Percentiles rank a stretch among this genome's conserved stretches.
These are phyloP conservation scores for Fopius arisanus DNA, from an alignment of 1,140 invertebrate genomes.

Conservation along the genomic window DNA sequence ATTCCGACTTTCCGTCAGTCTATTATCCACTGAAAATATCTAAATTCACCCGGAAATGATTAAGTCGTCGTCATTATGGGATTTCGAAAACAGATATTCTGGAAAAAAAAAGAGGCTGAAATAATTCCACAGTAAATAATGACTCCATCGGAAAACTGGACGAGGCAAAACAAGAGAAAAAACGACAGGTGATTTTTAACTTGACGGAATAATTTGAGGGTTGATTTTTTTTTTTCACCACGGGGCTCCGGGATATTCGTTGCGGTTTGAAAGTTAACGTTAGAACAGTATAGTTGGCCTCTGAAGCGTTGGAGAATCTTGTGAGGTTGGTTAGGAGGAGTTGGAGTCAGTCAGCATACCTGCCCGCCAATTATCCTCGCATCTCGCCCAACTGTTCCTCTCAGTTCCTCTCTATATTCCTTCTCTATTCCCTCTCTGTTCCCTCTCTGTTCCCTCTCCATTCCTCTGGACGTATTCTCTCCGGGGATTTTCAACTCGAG, in stretches of 20 bases:
- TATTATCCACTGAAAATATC: neutral
- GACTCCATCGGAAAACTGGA: neutral
- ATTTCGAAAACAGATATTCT: neutral
- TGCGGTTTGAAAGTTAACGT: neutral
- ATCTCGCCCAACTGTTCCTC: conserved; percentile 45
- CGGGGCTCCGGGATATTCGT: neutral
- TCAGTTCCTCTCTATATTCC: neutral
- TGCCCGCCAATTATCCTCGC: conserved; percentile 50
- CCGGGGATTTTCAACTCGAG: neutral
- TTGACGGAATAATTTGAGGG: neutral
- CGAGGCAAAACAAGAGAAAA: neutral
- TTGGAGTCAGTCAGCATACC: conserved; percentile 39
- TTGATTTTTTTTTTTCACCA: neutral
- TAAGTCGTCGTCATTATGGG: neutral
- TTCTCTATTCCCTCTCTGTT: neutral
- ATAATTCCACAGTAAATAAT: neutral
- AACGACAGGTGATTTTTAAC: neutral
- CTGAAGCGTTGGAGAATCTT: neutral
- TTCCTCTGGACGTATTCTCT: neutral
- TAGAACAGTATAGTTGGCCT: neutral
- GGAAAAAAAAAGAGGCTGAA: neutral
- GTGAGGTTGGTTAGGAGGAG: neutral
- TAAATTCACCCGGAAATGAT: neutral
- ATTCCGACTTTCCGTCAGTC: neutral
- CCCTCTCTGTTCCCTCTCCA: neutral